phyloP scores from a whole-genome alignment of 1,140 invertebrate genomes.

The Ceratosolen solmsi region DNA sequence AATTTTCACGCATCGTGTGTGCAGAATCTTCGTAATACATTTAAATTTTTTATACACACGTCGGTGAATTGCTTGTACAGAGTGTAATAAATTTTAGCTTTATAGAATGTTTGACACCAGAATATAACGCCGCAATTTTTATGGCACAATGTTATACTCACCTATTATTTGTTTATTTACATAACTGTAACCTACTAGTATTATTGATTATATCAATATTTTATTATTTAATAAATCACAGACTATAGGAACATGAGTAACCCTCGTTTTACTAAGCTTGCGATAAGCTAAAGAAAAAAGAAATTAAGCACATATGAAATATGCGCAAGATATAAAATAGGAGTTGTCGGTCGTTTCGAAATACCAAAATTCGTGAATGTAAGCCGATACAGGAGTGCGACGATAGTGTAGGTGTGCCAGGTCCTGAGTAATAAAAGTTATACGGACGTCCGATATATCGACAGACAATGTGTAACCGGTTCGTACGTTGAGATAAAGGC shows the following conservation, averaged over 20 bases:
- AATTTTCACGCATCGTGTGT: neutral
- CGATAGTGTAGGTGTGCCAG: conserved; percentile 28
- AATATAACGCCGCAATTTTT: conserved; percentile 4
- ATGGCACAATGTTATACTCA: neutral
- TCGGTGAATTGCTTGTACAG: neutral
- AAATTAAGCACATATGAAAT: neutral
- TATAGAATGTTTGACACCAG: neutral
- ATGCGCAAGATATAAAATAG: conserved; percentile 1
- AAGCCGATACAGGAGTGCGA: too few relatives aligned
- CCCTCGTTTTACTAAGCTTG: conserved; percentile 8
- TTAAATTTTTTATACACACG: neutral
- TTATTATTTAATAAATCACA: conserved; percentile 18
- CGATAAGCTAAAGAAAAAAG: neutral
- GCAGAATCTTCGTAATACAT: neutral
- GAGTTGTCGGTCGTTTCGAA: conserved; percentile 19
- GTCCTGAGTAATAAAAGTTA: conserved; percentile 35
- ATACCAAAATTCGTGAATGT: conserved; percentile 28
- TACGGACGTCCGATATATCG: conserved; percentile 49
- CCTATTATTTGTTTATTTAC: conserved; percentile 9
- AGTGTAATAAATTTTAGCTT: neutral
- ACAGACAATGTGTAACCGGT: conserved; percentile 50
- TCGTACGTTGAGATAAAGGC: conserved; percentile 22
- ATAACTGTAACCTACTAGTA: neutral
- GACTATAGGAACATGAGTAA: neutral
- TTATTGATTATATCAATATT: conserved; percentile 10